Evolutionary conservation across 1,140 invertebrate species (phyloP), one percentile per base, ranked within the genome.

Genomic region (Ceratoteleas bidentatus): DNA sequence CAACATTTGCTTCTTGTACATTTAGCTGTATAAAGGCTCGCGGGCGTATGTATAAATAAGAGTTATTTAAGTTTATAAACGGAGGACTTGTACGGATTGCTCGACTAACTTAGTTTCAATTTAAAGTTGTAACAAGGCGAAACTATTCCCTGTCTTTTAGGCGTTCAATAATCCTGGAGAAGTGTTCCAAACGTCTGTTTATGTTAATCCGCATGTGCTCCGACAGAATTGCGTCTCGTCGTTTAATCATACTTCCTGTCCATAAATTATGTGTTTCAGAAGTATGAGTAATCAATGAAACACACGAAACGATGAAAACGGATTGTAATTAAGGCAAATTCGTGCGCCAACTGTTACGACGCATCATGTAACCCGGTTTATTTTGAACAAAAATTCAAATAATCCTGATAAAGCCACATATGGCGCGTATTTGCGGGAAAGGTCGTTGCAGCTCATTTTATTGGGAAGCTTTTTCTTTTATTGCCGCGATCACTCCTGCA

Each of bases 81-180:
- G 75, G 53, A 58, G 52, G 56, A 56, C 75, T 75, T 65, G 49
- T 69, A 40, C 56, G 69, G 50, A 78, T 83, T 73, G 60, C 69
- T 78, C 36, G 53, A 83, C 74, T 83, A 83, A 83, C 69, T 77
- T 74, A 74, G 58, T 78, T 78, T 73, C 45, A 78, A 78, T 83
- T 83, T 78, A 62, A 75, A 78, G 69, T 75, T 78, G 57, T 62
- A 78, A 78, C 69, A 77, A 77, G 61, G 34, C 57, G 24, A 64
- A 69, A 68, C 49, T 24, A 64, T 56, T 68, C 52, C 56, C 68
- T 68, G 70, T 61, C 60, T 66, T 81, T 81, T 61, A 65, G 54
- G 61, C 47, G 43, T 60, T 54, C 58, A 50, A 68, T 64, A 76
- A 73, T 65, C 49, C 38, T 10, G 49, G 49, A 60, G 60, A 64